Percentiles rank a stretch among this genome's conserved stretches.
Evolutionary conservation across 37 sponge, comb jelly and placozoan species (phyloP).

Genomic region (Ephydatia muelleri): DNA sequence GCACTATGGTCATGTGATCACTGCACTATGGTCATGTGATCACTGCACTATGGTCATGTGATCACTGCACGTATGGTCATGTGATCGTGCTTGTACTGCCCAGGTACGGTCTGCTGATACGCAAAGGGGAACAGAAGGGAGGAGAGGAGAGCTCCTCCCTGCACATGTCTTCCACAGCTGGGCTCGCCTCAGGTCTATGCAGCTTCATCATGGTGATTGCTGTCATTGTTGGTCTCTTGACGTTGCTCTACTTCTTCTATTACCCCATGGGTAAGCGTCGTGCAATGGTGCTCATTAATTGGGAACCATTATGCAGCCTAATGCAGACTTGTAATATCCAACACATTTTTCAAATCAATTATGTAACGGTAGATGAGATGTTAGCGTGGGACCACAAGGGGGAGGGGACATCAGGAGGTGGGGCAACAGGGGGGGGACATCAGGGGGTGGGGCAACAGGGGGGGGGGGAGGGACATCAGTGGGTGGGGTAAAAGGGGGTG

Average conservation of each 20-base stretch:
- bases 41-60: not conserved
- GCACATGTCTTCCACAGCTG: not conserved
- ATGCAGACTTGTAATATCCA: too few relatives aligned
- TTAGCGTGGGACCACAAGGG: too few relatives aligned
- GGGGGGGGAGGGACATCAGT: too few relatives aligned
- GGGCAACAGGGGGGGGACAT: too few relatives aligned
- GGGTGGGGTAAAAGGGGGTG: too few relatives aligned
- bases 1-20: not conserved
- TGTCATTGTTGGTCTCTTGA: conserved; percentile 52
- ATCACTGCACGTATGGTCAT: not conserved
- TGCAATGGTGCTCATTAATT: too few relatives aligned
- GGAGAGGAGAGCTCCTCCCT: not conserved
- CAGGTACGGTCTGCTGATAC: conserved; percentile 67
- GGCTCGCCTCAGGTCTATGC: not conserved
- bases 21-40: not conserved
- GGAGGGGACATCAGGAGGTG: too few relatives aligned
- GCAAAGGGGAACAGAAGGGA: conserved; percentile 37
- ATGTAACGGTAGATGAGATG: too few relatives aligned
- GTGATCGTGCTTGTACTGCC: not conserved
- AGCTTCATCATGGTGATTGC: conserved; percentile 39
- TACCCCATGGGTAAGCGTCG: conserved; percentile 55
- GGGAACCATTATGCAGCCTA: too few relatives aligned
- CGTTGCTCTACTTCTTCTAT: conserved; percentile 87
- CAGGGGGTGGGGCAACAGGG: too few relatives aligned
- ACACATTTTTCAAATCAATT: too few relatives aligned